Percentiles rank a stretch among this genome's conserved stretches.
Evolutionary conservation across 1,140 invertebrate genomes (phyloP).

Genomic region (Oncopeltus fasciatus): DNA sequence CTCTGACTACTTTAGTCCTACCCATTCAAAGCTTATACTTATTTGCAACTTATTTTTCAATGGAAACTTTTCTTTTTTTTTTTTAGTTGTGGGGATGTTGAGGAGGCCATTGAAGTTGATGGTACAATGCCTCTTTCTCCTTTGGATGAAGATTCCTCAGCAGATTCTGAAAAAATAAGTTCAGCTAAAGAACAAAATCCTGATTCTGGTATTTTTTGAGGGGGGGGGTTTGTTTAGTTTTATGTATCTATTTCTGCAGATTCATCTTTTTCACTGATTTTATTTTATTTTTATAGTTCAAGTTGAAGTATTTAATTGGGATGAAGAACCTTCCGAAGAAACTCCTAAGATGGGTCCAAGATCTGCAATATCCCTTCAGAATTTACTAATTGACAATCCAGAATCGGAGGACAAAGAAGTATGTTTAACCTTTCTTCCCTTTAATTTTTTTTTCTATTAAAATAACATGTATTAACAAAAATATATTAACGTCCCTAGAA

Average conservation of each 20-base stretch:
- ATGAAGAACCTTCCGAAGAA: slow-evolving; percentile 13
- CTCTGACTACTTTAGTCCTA: too few relatives aligned
- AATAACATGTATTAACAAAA: too few relatives aligned
- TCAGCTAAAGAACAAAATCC: slow-evolving; percentile 26
- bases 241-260: background rate
- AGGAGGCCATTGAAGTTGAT: slow-evolving; percentile 19
- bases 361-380: slow-evolving; percentile 16
- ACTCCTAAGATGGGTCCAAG: slow-evolving; percentile 8
- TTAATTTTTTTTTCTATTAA: too few relatives aligned
- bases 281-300: background rate
- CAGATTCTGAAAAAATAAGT: slow-evolving; percentile 32
- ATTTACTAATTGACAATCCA: slow-evolving; percentile 16
- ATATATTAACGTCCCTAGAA: too few relatives aligned
- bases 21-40: too few relatives aligned
- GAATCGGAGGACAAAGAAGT: slow-evolving; percentile 19
- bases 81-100: slow-evolving; percentile 15
- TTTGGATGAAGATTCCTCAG: slow-evolving; percentile 45
- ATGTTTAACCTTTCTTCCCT: too few relatives aligned
- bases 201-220: slow-evolving; percentile 22
- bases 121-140: slow-evolving; percentile 39
- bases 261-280: background rate
- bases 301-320: slow-evolving; percentile 6
- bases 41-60: too few relatives aligned
- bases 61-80: too few relatives aligned
- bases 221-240: background rate